Evolutionary conservation across 2,797 vertebrate genomes (phyloP), one percentile per base, ranked within the genome.

Genomic region (Triplophysa yarkandensis): DNA sequence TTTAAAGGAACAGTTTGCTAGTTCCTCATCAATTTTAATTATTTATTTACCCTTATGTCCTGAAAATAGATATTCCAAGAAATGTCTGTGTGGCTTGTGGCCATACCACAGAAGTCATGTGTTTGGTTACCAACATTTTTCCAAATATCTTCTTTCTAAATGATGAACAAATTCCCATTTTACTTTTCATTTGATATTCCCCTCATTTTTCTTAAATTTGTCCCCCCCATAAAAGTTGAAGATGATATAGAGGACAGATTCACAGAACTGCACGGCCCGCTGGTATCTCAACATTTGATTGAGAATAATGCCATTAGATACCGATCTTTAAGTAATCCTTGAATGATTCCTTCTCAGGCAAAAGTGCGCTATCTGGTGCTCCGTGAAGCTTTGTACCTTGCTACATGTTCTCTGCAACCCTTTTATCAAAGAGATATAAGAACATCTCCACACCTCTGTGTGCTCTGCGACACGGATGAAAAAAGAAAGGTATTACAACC

Each of bases 401-500:
- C 61, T 30, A 73, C 64, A 73, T 63, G 48, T 65, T 64, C 61
- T 43, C 43, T 23, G 10, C 69, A 27, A 50, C 21, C 30, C 30
- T 71, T n/a, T 73, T 65, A 64, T 73, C 62, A 66, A 55, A 57
- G 52, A 58, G 62, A 61, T 50, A 23, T 57, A 43, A 69, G 48
- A 36, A 19, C 64, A 46, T 64, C 70, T 67, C 63, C 30, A 67
- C 63, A 44, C 72, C 48, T 43, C 9, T 63, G 60, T 0, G 50
- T 36, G 28, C 34, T 6, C 54, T 76, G 63, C 50, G 74, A 9
- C 46, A 50, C 25, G 27, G 34, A 64, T 48, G 67, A 54, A 77
- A 55, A 63, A 77, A 21, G 54, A 63, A 17, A 61, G 64, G 43
- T 68, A 74, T 67, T 74, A 61, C 43, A 60, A 68, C 41, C 23